Conservation (phyloP, 2,113 vertebrate species). For the Heterotilapia buettikoferi region DNA sequence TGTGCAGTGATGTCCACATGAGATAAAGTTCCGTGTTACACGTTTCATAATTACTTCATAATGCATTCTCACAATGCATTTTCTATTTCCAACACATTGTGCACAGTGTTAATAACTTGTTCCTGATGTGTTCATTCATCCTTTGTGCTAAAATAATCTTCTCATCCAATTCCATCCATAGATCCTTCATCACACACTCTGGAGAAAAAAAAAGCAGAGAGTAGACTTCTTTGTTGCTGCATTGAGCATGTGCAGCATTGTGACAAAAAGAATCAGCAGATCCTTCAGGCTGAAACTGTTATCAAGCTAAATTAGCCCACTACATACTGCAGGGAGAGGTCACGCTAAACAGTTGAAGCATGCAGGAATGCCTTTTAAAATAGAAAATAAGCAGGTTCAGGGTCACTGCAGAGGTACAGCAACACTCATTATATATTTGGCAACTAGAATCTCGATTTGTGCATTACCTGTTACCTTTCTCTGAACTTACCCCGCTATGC, state of each 20-base stretch:
- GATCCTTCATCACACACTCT: conserved; percentile 44
- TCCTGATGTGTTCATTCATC: conserved; percentile 64
- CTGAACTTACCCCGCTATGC: neutral
- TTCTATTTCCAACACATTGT: conserved; percentile 47
- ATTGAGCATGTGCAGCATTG: conserved; percentile 52
- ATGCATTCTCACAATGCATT: conserved; percentile 41
- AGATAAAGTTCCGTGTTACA: neutral
- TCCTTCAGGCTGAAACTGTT: conserved; percentile 42
- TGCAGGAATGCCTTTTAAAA: neutral
- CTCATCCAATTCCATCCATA: conserved; percentile 57
- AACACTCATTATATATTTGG: neutral
- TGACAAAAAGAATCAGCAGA: conserved; percentile 61
- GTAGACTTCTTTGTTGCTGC: conserved; percentile 48
- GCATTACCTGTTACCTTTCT: neutral
- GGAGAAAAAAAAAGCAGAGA: conserved; percentile 40
- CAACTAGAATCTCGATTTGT: neutral
- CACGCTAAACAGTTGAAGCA: conserved; percentile 14
- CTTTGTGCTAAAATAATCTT: conserved; percentile 59
- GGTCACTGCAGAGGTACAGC: neutral
- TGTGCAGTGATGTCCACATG: neutral
- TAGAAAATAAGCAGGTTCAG: neutral
- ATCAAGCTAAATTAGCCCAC: conserved; percentile 60
- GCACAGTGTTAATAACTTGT: conserved; percentile 50
- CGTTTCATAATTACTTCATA: conserved; percentile 31
- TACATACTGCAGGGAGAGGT: conserved; percentile 28